Base-by-base conservation (phyloP, 2,113 vertebrate species). In the Fregata magnificens region DNA sequence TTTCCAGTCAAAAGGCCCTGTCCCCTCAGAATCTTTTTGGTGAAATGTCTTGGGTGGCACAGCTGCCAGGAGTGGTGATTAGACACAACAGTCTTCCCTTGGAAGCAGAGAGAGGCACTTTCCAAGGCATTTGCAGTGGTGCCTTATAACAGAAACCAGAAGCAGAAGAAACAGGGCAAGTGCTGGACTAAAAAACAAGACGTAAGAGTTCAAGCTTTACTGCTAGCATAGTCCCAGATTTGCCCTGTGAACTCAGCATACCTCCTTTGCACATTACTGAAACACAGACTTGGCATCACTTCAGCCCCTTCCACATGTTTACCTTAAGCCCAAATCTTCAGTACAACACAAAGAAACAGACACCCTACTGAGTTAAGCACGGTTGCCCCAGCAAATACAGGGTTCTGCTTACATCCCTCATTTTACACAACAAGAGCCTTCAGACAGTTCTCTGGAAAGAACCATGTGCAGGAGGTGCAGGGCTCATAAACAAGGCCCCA, bases 381-480 rank as follows among this genome's bases (percentile, higher is more conserved):
- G 0, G 28, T 1, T n/a, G 31, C 45, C 38, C 73, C 50, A 18
- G 38, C 58, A 58, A 18, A 24, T 1, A 12, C 28, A 5, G 45
- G 10, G 11, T 21, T 47, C 82, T 14, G 29, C 38, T n/a, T 2
- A 6, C 32, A 3, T 2, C 5, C 36, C n/a, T 14, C 18, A 1
- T 38, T 44, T 44, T 3, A 31, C 21, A 13, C 16, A 14, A 13
- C 16, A 14, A 7, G 16, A 32, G 5, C 84, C 49, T 49, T 29
- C 32, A 13, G 36, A 5, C 9, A 2, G 11, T 5, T 15, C 67
- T 36, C 19, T 9, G 6, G 40, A 16, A 28, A 34, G 36, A 26
- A 1, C 28, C 0, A 3, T 0, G 36, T 5, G 24, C 55, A 20
- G 16, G 36, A 55, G 40, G 6, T 7, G 28, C 38, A 14, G 58